Evolutionary conservation across 2,888 invertebrate species (phyloP), one percentile per base, ranked within the genome.

Genomic region (Allophyes oxyacanthae): DNA sequence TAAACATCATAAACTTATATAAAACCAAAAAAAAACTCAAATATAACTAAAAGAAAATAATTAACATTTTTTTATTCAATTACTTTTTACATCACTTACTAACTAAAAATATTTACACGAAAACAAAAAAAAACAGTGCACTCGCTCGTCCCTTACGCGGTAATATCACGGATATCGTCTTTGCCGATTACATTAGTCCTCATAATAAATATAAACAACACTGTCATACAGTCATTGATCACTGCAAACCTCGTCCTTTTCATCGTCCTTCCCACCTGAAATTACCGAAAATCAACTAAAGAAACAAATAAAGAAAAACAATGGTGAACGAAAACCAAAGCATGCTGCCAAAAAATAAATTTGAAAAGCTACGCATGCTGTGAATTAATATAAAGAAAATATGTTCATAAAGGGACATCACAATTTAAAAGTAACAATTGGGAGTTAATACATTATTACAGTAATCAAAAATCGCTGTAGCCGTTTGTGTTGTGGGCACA

Each of bases 81-180:
- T 80, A 86, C 84, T 82, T 78, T 86, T 86, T 86, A 87, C 84
- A 86, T 85, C 79, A 77, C 88, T 91, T 91, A 90, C 37, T 37
- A 57, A 63, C 87, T 90, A 89, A 64, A 60, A 61, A 80, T 92
- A 93, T 93, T 86, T 93, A 92, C 92, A 93, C 66, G 20, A 20
- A 78, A 82, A 83, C 77, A 56, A 61, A 63, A 48, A 81, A 77
- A 75, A 79, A 59, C 53, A 66, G 52, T 77, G 78, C 83, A 87
- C 87, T 88, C 81, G 76, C 77, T 81, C 79, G 77, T 82, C 84
- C 79, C 93, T 91, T 92, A 92, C 81, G 84, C 81, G 84, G 83
- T 93, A 93, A 92, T 93, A 92, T 94, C 92, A 94, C 93, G 92
- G 88, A 77, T 66, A 91, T 92, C 93, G 93, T 93, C 93, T 85